Evolutionary conservation across 2,797 vertebrate species (phyloP).

Genomic region (Bradypus variegatus): DNA sequence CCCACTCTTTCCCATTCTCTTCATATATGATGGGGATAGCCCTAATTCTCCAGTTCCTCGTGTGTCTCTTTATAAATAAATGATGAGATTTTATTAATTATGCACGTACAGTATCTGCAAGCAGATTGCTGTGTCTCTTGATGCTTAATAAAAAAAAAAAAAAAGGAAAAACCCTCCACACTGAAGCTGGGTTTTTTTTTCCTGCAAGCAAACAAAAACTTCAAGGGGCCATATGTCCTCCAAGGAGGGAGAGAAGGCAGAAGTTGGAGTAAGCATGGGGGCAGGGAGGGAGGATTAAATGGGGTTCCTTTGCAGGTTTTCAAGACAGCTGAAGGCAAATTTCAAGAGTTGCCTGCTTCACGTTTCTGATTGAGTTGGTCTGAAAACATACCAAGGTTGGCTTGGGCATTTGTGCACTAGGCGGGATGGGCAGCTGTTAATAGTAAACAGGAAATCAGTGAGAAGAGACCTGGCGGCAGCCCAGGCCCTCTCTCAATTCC

Average conservation of each 20-base stretch:
- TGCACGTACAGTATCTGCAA: slow-evolving; percentile 60
- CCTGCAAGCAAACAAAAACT: slow-evolving; percentile 57
- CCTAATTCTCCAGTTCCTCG: slow-evolving; percentile 54
- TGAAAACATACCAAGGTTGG: slow-evolving; percentile 52
- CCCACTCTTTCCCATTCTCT: neutral
- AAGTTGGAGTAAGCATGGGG: slow-evolving; percentile 17
- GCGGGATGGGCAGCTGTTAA: slow-evolving; percentile 61
- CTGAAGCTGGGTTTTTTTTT: neutral
- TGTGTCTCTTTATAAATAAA: slow-evolving; percentile 70
- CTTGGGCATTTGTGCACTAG: slow-evolving; percentile 49
- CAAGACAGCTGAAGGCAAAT: slow-evolving; percentile 28
- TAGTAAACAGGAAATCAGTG: slow-evolving; percentile 69
- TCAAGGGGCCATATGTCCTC: slow-evolving; percentile 47
- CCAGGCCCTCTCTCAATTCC: slow-evolving; percentile 45
- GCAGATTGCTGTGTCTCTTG: slow-evolving; percentile 60
- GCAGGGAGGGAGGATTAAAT: slow-evolving; percentile 13
- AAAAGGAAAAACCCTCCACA: slow-evolving; percentile 40
- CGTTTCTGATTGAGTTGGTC: slow-evolving; percentile 29
- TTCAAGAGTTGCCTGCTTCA: slow-evolving; percentile 36
- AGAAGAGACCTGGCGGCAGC: slow-evolving; percentile 52
- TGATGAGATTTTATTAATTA: slow-evolving; percentile 71
- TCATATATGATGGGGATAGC: slow-evolving; percentile 49
- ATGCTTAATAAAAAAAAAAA: slow-evolving; percentile 53
- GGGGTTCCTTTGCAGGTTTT: slow-evolving; percentile 35
- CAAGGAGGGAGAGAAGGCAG: slow-evolving; percentile 12